Evolutionary conservation across 1,140 invertebrate species (phyloP), one percentile per base, ranked within the genome.

Genomic region (Drosophila malerkotliana): DNA sequence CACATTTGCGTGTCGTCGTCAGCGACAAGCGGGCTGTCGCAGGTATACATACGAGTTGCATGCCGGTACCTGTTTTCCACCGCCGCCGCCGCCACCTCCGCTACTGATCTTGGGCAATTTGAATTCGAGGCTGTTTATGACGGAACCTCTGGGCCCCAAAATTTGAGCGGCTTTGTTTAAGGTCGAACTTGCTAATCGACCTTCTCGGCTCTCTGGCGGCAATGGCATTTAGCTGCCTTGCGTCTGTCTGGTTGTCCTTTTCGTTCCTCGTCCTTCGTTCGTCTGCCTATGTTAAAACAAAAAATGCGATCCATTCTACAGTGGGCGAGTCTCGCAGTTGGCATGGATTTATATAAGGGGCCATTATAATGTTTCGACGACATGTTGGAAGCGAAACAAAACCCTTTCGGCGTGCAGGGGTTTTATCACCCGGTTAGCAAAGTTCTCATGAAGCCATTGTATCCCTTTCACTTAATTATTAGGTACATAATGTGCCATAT

Each of bases 391-490:
- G 41, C 49, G 39, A 53, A 32, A 24, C 15, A 45, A 87, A 87
- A 81, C 82, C 83, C 71, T 88, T 44, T 44, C 15, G 41, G n/a
- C n/a, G 41, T 1, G 14, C 14, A 44, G 26, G 52, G 7, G 15
- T 47, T 47, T 47, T 47, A 87, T 87, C 78, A 82, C 83, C 83
- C 83, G 83, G 75, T 77, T 79, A 73, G 79, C 61, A 48, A 76
- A 83, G 83, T 87, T 87, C 79, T 87, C 79, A 87, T 87, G 79
- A 83, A 88, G 72, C 63, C 83, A 83, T 87, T 87, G 83, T 87
- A 88, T 88, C 83, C 83, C 83, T 87, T 87, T 87, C 79, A 87
- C 83, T 87, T 87, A 89, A 87, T 87, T 87, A 87, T 87, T 87
- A 79, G 83, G 83, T 66, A 88, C 83, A 87, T 87, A 77, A 87